Conservation (phyloP, 2,797 vertebrate species). For the Perodicticus potto region DNA sequence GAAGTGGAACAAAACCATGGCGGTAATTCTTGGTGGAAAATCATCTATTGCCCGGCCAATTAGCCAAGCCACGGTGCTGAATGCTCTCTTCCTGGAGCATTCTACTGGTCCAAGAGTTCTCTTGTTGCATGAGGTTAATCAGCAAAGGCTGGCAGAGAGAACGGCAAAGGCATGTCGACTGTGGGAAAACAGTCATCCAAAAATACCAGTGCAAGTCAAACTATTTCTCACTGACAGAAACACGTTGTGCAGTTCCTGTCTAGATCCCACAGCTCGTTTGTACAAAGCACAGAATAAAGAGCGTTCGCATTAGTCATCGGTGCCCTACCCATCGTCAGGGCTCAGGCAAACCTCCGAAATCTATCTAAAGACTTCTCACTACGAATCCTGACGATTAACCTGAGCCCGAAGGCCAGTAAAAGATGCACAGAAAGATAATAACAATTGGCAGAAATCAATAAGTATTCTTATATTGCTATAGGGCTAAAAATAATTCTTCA, state of each 20-base stretch:
- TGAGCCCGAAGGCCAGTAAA: not conserved
- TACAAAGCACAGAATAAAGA: not conserved
- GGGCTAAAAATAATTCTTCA: slow-evolving; percentile 13
- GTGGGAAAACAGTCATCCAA: slow-evolving; percentile 5
- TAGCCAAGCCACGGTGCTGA: not conserved
- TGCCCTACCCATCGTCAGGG: not conserved
- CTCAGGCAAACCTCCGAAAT: slow-evolving; percentile 3
- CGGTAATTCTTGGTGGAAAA: slow-evolving; percentile 25
- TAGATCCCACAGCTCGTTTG: not conserved
- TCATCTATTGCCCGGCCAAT: not conserved
- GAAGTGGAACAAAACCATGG: slow-evolving; percentile 52
- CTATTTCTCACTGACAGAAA: slow-evolving; percentile 36
- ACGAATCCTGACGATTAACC: slow-evolving; percentile 11
- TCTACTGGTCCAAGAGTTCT: not conserved
- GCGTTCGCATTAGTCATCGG: not conserved
- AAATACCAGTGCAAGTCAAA: not conserved
- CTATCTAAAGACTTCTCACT: slow-evolving; percentile 12
- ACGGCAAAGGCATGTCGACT: not conserved
- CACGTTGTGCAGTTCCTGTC: not conserved
- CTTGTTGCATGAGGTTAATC: not conserved
- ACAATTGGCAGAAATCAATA: slow-evolving; percentile 21
- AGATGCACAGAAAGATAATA: not conserved
- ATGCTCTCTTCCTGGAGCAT: not conserved
- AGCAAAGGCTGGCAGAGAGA: slow-evolving; percentile 6
- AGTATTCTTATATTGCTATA: not conserved